Evolutionary conservation across 1,140 invertebrate genomes (phyloP).

Genomic region (Caenorhabditis latens): DNA sequence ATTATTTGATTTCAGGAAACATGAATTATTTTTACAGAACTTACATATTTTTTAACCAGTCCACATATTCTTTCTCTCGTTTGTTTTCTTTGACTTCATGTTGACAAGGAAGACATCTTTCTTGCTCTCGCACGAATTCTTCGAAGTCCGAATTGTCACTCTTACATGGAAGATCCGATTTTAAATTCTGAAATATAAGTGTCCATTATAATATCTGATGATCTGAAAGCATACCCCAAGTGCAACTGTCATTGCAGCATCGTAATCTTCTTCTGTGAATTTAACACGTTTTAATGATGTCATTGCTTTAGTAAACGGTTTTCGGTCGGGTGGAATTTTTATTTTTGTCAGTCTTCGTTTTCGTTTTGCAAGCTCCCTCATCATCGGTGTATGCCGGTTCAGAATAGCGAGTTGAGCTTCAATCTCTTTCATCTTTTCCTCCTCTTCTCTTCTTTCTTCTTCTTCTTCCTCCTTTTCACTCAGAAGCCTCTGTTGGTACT

Average conservation of each 20-base stretch:
- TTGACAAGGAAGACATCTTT: not conserved
- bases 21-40: not conserved
- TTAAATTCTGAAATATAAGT: not conserved
- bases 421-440: not conserved
- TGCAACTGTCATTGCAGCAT: not conserved
- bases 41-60: slow-evolving; percentile 1
- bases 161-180: not conserved
- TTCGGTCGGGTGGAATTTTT: not conserved
- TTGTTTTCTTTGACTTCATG: not conserved
- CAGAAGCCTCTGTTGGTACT: not conserved
- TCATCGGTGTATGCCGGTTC: not conserved
- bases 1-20: not conserved
- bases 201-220: too few species aligned
- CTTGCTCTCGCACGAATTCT: not conserved
- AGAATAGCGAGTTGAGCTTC: not conserved
- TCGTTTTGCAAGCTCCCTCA: not conserved
- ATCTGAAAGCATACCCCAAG: not conserved
- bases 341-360: not conserved
- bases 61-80: not conserved
- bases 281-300: not conserved
- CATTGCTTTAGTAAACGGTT: not conserved
- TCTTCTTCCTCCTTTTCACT: not conserved
- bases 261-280: not conserved
- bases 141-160: not conserved
- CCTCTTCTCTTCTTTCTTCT: not conserved